These are phyloP conservation scores for Peromyscus aztecus DNA, from an alignment of 2,797 vertebrate species.

Conservation along the genomic window DNA sequence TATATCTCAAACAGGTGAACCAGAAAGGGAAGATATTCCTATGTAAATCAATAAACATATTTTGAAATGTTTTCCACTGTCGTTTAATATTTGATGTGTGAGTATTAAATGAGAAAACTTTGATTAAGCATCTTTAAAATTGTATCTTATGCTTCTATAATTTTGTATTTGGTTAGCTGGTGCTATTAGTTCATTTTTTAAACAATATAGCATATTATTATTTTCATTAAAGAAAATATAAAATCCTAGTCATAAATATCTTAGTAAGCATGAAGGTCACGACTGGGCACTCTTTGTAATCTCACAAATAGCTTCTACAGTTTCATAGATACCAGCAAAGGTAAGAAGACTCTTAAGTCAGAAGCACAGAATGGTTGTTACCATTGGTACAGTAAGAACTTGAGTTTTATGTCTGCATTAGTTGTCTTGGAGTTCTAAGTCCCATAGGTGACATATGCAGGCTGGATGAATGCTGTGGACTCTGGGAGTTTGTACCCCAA, in stretches of 20 bases:
- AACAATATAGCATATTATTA: neutral
- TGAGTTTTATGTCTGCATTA: neutral
- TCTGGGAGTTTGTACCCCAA: neutral
- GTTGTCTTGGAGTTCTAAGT: neutral
- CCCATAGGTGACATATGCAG: neutral
- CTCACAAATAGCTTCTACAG: neutral
- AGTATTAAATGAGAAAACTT: neutral
- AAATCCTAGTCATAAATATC: neutral
- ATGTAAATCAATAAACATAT: neutral
- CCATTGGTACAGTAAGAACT: neutral
- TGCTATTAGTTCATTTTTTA: neutral
- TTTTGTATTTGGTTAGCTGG: neutral
- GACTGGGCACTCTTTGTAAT: neutral
- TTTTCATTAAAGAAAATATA: neutral
- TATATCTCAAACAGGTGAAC: neutral
- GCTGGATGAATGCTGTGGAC: fast-evolving
- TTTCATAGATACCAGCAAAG: neutral
- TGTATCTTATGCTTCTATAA: neutral
- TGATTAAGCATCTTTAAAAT: neutral
- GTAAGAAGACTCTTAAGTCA: neutral
- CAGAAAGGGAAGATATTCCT: neutral
- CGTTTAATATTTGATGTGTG: neutral
- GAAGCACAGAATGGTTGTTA: neutral
- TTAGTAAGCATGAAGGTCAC: neutral
- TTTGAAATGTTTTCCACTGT: neutral